Percentiles rank a stretch among this genome's conserved stretches.
phyloP scores from a whole-genome alignment of 2,888 invertebrate species.

The Phytoseiulus persimilis region DNA sequence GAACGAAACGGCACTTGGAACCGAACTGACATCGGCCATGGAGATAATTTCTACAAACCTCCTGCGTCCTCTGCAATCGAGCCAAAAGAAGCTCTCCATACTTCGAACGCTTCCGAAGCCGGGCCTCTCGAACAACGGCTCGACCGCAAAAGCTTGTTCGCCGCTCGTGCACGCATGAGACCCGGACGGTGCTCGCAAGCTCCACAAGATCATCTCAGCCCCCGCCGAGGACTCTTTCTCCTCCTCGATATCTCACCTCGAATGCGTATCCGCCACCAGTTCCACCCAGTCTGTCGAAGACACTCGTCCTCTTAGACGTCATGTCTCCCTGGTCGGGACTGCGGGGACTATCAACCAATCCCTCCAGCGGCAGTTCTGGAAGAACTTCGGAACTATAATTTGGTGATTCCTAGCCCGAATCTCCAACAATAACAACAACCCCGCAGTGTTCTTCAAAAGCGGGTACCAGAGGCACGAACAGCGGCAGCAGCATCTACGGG shows the following conservation, averaged over 20 bases:
- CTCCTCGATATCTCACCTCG: neutral
- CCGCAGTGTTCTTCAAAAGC: neutral
- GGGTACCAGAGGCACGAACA: neutral
- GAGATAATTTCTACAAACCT: constrained; percentile 22
- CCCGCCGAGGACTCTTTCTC: neutral
- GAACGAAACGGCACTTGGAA: constrained; percentile 13
- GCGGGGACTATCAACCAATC: constrained; percentile 23
- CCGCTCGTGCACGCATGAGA: neutral
- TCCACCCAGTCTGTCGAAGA: constrained; percentile 37
- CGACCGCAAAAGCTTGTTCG: neutral
- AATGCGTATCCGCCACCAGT: constrained; percentile 17
- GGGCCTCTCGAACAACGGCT: neutral
- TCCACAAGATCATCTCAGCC: neutral
- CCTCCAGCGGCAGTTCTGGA: neutral
- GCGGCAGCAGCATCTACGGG: constrained; percentile 14
- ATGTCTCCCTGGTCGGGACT: constrained; percentile 35
- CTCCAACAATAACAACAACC: neutral
- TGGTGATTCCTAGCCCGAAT: neutral
- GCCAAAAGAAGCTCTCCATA: neutral
- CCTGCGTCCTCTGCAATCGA: neutral
- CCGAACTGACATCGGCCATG: constrained; percentile 36
- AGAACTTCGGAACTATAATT: neutral
- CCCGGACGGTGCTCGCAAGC: neutral
- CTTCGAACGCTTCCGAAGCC: neutral
- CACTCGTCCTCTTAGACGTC: constrained; percentile 19